Conservation (phyloP, 2,888 invertebrate species). For the Morinoia aosen region DNA sequence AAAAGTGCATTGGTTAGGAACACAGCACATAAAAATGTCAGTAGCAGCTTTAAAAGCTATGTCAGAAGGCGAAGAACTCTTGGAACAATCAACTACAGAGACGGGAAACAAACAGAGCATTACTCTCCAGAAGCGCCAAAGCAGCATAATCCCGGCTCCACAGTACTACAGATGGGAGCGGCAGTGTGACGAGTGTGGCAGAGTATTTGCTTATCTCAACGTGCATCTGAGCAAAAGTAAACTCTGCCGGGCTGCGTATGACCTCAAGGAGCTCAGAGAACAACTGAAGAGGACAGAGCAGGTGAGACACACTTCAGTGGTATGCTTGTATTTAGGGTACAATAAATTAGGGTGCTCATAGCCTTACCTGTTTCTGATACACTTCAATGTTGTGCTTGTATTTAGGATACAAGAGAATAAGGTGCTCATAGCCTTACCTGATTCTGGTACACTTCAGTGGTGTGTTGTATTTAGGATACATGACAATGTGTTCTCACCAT, state of each 20-base stretch:
- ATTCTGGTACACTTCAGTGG: too few species aligned
- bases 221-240: neutral
- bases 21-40: too few species aligned
- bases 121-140: neutral
- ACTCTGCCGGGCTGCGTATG: neutral
- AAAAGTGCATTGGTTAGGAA: too few species aligned
- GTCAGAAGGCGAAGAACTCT: neutral
- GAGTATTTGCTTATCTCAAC: neutral
- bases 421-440: too few species aligned
- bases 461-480: too few species aligned
- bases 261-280: neutral
- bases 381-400: too few species aligned
- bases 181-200: neutral
- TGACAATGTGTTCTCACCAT: too few species aligned
- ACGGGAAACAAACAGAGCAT: neutral
- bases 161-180: constrained; percentile 10
- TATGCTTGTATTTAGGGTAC: too few species aligned
- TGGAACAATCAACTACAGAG: neutral
- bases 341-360: too few species aligned
- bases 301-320: neutral
- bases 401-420: too few species aligned
- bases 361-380: too few species aligned
- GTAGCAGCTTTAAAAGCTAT: too few species aligned
- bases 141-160: neutral
- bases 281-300: neutral